Base-by-base conservation (phyloP, 2,113 vertebrate species). In the Callocephalon fimbriatum region DNA sequence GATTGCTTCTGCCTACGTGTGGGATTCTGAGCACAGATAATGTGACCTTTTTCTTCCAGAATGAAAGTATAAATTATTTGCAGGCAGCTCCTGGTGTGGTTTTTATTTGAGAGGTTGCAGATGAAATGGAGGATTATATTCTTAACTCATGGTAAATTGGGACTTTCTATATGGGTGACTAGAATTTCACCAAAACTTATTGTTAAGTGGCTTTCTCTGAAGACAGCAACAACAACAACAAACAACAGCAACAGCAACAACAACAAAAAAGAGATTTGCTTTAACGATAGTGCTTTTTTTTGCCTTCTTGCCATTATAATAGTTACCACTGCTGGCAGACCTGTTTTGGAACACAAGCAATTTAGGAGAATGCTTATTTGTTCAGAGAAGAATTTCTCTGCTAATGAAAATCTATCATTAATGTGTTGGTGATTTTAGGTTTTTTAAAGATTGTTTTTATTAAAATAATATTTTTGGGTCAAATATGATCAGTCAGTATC, bases 61-160 rank as follows among this genome's bases (percentile, higher is more conserved):
- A 26, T n/a, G 15, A 29, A 79, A 72, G 3, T 5, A 42, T 5
- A 44, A 19, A 70, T 76, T 42, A 0, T 42, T 72, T 91, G 9
- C 13, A 44, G 40, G 19, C 4, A 61, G 5, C 0, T 68, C 25
- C 21, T 44, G 2, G 4, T 22, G 9, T 63, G 3, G 3, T 42
- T 51, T 70, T 53, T 5, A 15, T 67, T 37, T 10, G 23, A 58
- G 21, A 67, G 0, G 23, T 1, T n/a, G 8, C 0, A 2, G 25
- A 6, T 91, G 6, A 51, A 12, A 61, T 25, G 44, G 20, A 53
- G 15, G n/a, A 62, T 10, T 71, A 3, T 29, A 47, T 74, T 81
- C 25, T 19, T 68, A 68, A 29, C 18, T 29, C 23, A 5, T 9
- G 15, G n/a, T 37, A 48, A 68, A 76, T 10, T 35, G 29, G 12